Percentiles rank a stretch among this genome's conserved stretches.
These are phyloP conservation scores for zebrafish (Danio rerio) DNA, from an alignment of 2,113 vertebrate genomes.

Conservation along the genomic window DNA sequence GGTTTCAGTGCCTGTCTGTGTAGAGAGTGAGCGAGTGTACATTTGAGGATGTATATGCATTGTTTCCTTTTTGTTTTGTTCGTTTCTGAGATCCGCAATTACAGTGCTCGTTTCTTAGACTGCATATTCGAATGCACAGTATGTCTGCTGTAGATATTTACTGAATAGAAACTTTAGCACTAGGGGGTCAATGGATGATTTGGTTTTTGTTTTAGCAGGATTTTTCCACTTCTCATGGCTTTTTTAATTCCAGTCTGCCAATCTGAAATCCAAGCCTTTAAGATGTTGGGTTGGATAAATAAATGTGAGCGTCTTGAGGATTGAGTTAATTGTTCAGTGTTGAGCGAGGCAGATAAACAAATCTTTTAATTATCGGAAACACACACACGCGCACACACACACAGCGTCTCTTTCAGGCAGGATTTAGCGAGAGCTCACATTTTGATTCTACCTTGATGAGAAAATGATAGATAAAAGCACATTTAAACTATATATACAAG, in stretches of 20 bases:
- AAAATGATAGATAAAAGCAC: slow-evolving; percentile 74
- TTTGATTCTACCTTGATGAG: slow-evolving; percentile 64
- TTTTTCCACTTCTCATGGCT: neutral
- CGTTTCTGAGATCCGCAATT: slow-evolving; percentile 51
- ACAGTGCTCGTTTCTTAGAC: slow-evolving; percentile 64
- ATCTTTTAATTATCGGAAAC: slow-evolving; percentile 48
- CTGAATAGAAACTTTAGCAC: slow-evolving; percentile 69
- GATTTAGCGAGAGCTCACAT: slow-evolving; percentile 62
- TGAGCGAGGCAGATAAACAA: slow-evolving; percentile 31
- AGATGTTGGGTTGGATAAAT: no score
- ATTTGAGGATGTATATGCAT: slow-evolving; percentile 42
- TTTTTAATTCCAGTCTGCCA: slow-evolving; percentile 35
- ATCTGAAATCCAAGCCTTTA: neutral
- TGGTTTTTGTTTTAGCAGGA: slow-evolving; percentile 7
- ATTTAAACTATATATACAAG: slow-evolving; percentile 78
- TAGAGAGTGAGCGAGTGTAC: slow-evolving; percentile 51
- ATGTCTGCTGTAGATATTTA: slow-evolving; percentile 77
- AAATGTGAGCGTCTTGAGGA: neutral
- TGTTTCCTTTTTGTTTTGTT: neutral
- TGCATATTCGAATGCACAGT: slow-evolving; percentile 68
- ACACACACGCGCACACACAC: no score
- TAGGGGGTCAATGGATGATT: slow-evolving; percentile 58
- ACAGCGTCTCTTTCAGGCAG: slow-evolving; percentile 56
- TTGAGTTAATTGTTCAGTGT: neutral
- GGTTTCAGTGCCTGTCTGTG: slow-evolving; percentile 52